These are phyloP conservation scores for Peromyscus leucopus DNA, from an alignment of 2,113 vertebrate species.

Conservation along the genomic window DNA sequence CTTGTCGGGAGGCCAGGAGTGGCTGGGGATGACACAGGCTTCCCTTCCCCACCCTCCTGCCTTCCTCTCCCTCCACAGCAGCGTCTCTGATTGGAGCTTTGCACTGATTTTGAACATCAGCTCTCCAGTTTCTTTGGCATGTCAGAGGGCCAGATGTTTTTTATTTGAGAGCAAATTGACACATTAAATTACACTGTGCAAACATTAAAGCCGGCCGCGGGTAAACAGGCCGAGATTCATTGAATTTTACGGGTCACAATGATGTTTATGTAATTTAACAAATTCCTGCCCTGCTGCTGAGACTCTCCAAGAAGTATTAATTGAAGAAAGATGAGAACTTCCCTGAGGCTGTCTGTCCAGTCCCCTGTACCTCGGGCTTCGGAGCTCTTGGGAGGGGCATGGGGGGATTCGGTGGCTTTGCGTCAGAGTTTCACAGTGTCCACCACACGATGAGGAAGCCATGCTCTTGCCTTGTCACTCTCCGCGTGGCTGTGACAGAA, in stretches of 20 bases:
- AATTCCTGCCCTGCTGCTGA: constrained; percentile 87
- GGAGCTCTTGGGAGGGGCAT: background rate
- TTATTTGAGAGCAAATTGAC: constrained; percentile 92
- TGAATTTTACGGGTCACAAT: constrained; percentile 90
- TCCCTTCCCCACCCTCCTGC: constrained; percentile 81
- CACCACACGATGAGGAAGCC: background rate
- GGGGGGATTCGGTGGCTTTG: background rate
- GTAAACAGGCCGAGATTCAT: constrained; percentile 89
- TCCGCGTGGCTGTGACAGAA: background rate
- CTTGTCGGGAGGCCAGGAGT: constrained; percentile 86
- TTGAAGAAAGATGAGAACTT: constrained; percentile 83
- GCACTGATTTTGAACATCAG: constrained; percentile 84
- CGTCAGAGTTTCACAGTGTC: background rate
- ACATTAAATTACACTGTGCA: constrained; percentile 90
- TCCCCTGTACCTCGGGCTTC: background rate
- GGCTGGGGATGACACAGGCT: constrained; percentile 83
- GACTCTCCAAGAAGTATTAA: constrained; percentile 85
- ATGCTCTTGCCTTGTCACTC: background rate
- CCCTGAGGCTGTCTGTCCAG: constrained; percentile 49
- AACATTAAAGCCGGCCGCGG: constrained; percentile 88
- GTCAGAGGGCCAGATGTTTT: constrained; percentile 92
- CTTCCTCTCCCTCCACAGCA: constrained; percentile 76
- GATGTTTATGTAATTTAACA: constrained; percentile 91
- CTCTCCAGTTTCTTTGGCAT: constrained; percentile 87
- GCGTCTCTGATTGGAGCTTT: constrained; percentile 77